phyloP scores from a whole-genome alignment of 2,797 vertebrate species.

The Todus mexicanus region DNA sequence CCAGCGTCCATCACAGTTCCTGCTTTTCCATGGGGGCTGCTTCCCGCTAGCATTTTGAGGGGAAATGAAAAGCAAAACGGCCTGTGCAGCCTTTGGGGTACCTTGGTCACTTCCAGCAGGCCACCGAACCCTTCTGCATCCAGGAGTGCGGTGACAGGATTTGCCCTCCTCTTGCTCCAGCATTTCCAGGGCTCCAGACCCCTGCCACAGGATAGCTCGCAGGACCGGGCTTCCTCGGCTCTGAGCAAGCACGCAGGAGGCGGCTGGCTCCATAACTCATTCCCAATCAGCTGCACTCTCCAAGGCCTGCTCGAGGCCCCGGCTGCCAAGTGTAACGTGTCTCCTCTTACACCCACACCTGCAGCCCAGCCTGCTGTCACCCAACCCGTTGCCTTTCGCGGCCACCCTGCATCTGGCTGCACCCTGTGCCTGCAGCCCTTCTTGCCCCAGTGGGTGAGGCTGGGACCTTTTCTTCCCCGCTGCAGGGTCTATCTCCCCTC shows the following conservation, averaged over 20 bases:
- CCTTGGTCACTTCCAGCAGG: neutral
- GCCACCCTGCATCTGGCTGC: neutral
- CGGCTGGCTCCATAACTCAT: slow-evolving; percentile 15
- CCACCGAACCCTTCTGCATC: neutral
- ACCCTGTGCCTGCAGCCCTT: neutral
- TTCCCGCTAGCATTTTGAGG: neutral
- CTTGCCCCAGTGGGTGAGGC: neutral
- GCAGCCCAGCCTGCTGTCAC: slow-evolving; percentile 40
- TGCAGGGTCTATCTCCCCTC: neutral
- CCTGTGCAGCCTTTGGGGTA: neutral
- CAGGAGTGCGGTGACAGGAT: neutral
- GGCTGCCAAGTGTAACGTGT: slow-evolving; percentile 24
- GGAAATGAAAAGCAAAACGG: neutral
- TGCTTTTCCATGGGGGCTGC: neutral
- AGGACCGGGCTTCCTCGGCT: rapidly evolving
- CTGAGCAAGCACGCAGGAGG: neutral
- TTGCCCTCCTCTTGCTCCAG: neutral
- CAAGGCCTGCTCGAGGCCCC: neutral
- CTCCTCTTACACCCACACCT: slow-evolving; percentile 46
- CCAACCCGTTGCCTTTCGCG: neutral
- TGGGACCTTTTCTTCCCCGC: neutral
- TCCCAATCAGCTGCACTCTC: slow-evolving; percentile 18
- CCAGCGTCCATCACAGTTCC: neutral
- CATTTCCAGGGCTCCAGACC: rapidly evolving
- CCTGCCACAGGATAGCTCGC: rapidly evolving